Evolutionary conservation across 2,113 vertebrate species (phyloP), one percentile per base, ranked within the genome.

Genomic region (Alexandromys fortis): DNA sequence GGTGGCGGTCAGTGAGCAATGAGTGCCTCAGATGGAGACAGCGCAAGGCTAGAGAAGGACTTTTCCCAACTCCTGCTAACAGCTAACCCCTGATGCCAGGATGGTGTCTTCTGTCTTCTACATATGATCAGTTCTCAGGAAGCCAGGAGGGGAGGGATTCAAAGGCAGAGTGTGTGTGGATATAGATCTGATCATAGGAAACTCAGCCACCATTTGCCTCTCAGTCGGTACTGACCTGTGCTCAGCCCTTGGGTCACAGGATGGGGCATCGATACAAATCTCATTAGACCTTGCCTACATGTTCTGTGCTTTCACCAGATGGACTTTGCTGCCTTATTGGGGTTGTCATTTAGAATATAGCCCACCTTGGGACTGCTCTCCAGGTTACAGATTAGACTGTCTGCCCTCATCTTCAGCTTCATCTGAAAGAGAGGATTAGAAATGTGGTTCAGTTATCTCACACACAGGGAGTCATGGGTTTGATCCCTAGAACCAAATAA

Each of bases 121-220:
- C 19, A 35, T 47, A 86, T 24, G 45, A 14, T 52, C 4, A 35
- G 21, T 16, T 68, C 30, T 86, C 65, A 49, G 30, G 30, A 49
- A 70, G 7, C 28, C 49, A 89, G n/a, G 24, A 58, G 16, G 16
- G 16, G 6, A 33, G 13, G 35, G 77, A 24, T 22, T 49, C 12
- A n/a, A 11, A 9, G 8, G 11, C 2, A 42, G 61, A 14, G 9
- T 3, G 0, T 0, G 0, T 0, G 0, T 11, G n/a, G 35, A 4
- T 11, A 22, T 0, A 4, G 10, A 6, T 11, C 17, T 58, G 30
- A 12, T 42, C 24, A 22, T 16, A 38, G 65, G 16, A 26, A 58
- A 24, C 35, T 61, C 79, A 28, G 55, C n/a, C 52, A n/a, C 22
- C 22, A 83, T 45, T 22, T 63, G 58, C 33, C 6, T 78, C 7